phyloP scores from a whole-genome alignment of 2,888 invertebrate genomes.

The Spodoptera picta region DNA sequence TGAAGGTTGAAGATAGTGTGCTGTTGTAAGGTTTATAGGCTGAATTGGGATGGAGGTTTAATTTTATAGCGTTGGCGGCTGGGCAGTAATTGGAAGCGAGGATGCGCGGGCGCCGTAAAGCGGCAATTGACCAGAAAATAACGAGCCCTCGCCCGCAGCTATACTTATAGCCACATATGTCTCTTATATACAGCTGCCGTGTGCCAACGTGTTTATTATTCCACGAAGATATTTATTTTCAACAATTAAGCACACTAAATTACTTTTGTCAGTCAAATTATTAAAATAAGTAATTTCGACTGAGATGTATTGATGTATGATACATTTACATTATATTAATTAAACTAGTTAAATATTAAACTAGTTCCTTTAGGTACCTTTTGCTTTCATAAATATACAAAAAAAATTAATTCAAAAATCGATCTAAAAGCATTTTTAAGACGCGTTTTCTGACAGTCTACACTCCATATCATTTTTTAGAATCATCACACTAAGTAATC shows the following conservation, averaged over 20 bases:
- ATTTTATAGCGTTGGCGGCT: slow-evolving; percentile 87
- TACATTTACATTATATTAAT: too few relatives aligned
- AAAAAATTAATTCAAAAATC: too few relatives aligned
- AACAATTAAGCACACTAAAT: slow-evolving; percentile 55
- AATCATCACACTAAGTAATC: too few relatives aligned
- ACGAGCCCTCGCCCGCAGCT: slow-evolving; percentile 79
- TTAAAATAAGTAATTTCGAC: too few relatives aligned
- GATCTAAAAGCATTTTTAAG: too few relatives aligned
- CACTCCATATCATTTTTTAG: too few relatives aligned
- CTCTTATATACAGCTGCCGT: slow-evolving; percentile 82
- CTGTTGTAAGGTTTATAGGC: slow-evolving; percentile 49
- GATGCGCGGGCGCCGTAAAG: slow-evolving; percentile 88
- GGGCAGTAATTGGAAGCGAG: slow-evolving; percentile 87
- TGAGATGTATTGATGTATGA: too few relatives aligned
- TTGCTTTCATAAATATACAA: too few relatives aligned
- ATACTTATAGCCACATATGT: slow-evolving; percentile 74
- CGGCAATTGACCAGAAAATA: slow-evolving; percentile 89
- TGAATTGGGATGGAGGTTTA: slow-evolving; percentile 53
- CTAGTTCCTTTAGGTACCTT: too few relatives aligned
- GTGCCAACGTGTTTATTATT: slow-evolving; percentile 72
- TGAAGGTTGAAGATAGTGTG: slow-evolving; percentile 43
- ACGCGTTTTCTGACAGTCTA: too few relatives aligned
- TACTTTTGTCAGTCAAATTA: background rate
- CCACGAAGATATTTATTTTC: slow-evolving; percentile 71
- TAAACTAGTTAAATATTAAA: too few relatives aligned